phyloP scores from a whole-genome alignment of 1,140 invertebrate species.

The Polypedilum vanderplanki region DNA sequence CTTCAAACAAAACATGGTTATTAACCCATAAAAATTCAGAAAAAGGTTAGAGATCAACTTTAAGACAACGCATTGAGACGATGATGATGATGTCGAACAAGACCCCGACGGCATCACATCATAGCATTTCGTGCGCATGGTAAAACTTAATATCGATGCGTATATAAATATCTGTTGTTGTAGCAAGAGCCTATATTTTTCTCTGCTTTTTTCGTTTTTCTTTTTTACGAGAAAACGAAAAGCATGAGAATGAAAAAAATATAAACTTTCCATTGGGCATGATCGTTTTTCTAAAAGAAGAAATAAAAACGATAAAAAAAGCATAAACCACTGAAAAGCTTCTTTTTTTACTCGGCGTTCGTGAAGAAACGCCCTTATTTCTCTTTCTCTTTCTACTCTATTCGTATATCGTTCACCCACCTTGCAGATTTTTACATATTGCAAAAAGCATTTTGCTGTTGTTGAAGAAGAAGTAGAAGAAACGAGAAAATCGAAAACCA shows the following conservation, averaged over 20 bases:
- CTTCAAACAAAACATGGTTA: not conserved
- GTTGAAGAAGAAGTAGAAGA: not conserved
- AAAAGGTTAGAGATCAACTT: slow-evolving; percentile 6
- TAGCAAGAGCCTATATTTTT: not conserved
- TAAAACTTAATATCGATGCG: not conserved
- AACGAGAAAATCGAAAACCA: no score
- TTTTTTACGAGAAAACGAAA: not conserved
- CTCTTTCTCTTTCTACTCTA: not conserved
- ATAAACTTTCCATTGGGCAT: slow-evolving; percentile 28
- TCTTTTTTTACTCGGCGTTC: not conserved
- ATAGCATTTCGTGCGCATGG: not conserved
- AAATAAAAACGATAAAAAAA: slow-evolving; percentile 23
- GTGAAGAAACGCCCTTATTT: slow-evolving; percentile 12
- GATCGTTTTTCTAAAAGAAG: slow-evolving; percentile 22
- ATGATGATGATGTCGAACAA: not conserved
- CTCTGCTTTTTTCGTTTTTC: slow-evolving; percentile 17
- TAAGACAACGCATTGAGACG: not conserved
- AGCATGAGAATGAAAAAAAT: not conserved
- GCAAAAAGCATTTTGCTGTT: not conserved
- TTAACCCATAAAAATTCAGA: not conserved
- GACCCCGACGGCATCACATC: not conserved
- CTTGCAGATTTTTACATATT: slow-evolving; percentile 1
- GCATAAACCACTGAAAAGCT: slow-evolving; percentile 20
- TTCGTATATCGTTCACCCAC: not conserved
- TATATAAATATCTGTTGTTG: not conserved